Evolutionary conservation across 2,888 invertebrate species (phyloP).

Genomic region (Enchytraeus crypticus): DNA sequence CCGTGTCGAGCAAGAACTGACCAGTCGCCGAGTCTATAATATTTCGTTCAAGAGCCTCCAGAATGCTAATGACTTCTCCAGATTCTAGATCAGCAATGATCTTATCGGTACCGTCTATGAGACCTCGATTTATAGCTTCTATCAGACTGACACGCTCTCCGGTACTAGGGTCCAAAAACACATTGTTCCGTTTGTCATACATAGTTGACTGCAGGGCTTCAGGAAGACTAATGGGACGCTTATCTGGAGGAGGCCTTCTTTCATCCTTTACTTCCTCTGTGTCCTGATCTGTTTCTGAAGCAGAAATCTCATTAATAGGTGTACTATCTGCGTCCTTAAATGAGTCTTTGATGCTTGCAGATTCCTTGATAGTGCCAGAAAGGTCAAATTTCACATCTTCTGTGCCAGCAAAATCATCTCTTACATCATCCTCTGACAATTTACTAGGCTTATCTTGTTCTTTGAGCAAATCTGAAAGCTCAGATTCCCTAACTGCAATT

Average conservation of each 20-base stretch:
- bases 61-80: slow-evolving; percentile 71
- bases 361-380: too few relatives aligned
- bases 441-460: too few relatives aligned
- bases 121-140: slow-evolving; percentile 70
- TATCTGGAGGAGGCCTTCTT: not conserved
- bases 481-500: too few relatives aligned
- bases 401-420: too few relatives aligned
- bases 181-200: slow-evolving; percentile 23
- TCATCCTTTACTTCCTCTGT: not conserved
- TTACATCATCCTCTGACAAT: too few relatives aligned
- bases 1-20: slow-evolving; percentile 62
- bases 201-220: slow-evolving; percentile 4
- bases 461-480: too few relatives aligned
- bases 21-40: slow-evolving; percentile 67
- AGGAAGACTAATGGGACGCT: slow-evolving; percentile 2
- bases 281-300: not conserved
- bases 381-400: too few relatives aligned
- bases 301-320: not conserved
- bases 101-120: slow-evolving; percentile 53
- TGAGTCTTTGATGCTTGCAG: too few relatives aligned
- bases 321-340: too few relatives aligned
- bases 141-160: slow-evolving; percentile 63
- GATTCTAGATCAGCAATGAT: slow-evolving; percentile 60
- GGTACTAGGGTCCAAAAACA: slow-evolving; percentile 52
- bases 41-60: slow-evolving; percentile 81